Percentiles rank a stretch among this genome's conserved stretches.
These are phyloP conservation scores for Galagoides demidoff DNA, from an alignment of 2,797 vertebrate species.

Conservation along the genomic window DNA sequence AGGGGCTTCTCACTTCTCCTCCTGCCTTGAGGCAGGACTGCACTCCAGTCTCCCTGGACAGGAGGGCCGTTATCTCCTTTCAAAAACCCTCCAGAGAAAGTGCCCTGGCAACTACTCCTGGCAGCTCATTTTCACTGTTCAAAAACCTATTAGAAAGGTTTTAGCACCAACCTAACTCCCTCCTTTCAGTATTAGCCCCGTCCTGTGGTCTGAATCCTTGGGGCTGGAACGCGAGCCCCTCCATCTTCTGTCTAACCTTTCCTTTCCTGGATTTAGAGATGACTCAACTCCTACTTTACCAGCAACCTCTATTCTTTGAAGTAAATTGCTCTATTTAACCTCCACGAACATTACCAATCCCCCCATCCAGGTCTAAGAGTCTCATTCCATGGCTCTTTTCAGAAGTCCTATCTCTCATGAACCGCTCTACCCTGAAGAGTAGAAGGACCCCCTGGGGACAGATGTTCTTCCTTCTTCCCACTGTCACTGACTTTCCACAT, in stretches of 20 bases:
- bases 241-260: not conserved
- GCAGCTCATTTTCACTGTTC: constrained; percentile 76
- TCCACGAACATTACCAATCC: not conserved
- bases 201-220: not conserved
- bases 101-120: constrained; percentile 53
- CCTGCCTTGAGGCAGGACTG: constrained; percentile 54
- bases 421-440: not conserved
- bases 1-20: constrained; percentile 59
- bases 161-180: constrained; percentile 15
- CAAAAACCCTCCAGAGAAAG: constrained; percentile 66
- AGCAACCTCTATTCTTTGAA: not conserved
- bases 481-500: not conserved
- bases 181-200: not conserved
- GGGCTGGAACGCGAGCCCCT: not conserved
- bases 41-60: constrained; percentile 44
- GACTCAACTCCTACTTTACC: not conserved
- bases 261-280: not conserved
- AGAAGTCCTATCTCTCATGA: not conserved
- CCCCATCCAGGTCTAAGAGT: not conserved
- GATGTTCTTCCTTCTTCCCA: not conserved
- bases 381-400: not conserved
- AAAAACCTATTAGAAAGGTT: constrained; percentile 67
- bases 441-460: not conserved
- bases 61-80: constrained; percentile 66
- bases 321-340: not conserved